These are phyloP conservation scores for Lycia hirtaria DNA, from an alignment of 2,888 invertebrate genomes.

Conservation along the genomic window DNA sequence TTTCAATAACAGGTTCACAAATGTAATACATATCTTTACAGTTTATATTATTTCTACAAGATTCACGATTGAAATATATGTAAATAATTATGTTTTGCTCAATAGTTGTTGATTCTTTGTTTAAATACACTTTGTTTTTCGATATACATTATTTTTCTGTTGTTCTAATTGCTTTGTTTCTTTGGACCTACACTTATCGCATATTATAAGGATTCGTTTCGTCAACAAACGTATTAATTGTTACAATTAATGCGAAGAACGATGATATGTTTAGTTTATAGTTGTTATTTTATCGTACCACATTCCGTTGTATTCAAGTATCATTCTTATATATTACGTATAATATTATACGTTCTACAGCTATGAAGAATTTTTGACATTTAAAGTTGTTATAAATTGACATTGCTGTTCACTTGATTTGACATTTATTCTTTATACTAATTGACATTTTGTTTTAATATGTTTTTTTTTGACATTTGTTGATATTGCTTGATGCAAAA, in stretches of 20 bases:
- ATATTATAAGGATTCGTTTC: neutral
- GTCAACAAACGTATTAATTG: neutral
- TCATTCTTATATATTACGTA: too few species aligned
- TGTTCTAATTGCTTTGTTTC: neutral
- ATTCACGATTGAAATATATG: neutral
- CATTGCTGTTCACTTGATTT: too few species aligned
- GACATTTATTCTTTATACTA: too few species aligned
- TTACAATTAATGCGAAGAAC: neutral
- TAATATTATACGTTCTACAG: too few species aligned
- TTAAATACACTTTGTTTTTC: neutral
- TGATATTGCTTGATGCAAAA: too few species aligned
- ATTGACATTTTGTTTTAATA: too few species aligned
- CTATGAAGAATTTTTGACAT: too few species aligned
- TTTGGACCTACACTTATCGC: too few species aligned
- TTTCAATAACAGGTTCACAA: neutral
- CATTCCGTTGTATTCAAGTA: too few species aligned
- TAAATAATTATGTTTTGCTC: constrained; percentile 7
- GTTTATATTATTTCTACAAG: neutral
- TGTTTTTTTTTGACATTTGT: too few species aligned
- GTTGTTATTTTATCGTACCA: too few species aligned
- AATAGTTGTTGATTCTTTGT: neutral
- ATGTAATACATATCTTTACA: neutral
- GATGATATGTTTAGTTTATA: neutral
- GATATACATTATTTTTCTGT: neutral
- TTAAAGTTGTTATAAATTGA: too few species aligned